Percentiles rank a stretch among this genome's conserved stretches.
phyloP scores from a whole-genome alignment of 2,113 vertebrate species.

The Trichomycterus rosablanca region DNA sequence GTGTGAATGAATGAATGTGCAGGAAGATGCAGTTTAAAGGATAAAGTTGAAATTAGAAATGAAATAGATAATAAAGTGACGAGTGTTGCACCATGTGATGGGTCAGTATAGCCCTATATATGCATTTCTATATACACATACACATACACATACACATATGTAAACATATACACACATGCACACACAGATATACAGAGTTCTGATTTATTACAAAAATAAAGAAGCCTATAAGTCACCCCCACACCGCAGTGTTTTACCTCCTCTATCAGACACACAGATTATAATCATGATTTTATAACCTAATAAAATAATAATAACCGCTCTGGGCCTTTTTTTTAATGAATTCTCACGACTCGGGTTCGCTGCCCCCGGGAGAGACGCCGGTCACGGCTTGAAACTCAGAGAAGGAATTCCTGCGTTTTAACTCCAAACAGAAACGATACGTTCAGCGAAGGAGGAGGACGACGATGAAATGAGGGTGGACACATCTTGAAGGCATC shows the following conservation, averaged over 20 bases:
- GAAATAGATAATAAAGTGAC: no score
- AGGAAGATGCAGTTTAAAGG: no score
- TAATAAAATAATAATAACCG: not conserved
- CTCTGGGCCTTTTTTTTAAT: not conserved
- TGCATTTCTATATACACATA: no score
- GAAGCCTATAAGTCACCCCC: conserved; percentile 1
- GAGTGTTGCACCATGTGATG: no score
- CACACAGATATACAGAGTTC: not conserved
- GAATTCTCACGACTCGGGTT: conserved; percentile 36
- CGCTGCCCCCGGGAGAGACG: conserved; percentile 24
- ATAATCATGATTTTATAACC: not conserved
- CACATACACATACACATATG: no score
- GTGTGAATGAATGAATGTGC: no score
- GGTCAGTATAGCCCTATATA: no score
- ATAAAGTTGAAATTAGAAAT: no score
- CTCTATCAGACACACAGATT: not conserved
- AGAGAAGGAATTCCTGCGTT: conserved; percentile 16
- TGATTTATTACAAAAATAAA: not conserved
- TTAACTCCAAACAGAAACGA: conserved; percentile 25
- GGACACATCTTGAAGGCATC: no score
- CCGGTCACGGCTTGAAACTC: conserved; percentile 26
- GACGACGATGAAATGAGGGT: not conserved
- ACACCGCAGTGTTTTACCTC: not conserved
- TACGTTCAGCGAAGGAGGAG: not conserved
- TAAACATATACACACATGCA: no score